A percentile compares a stretch with the other conserved stretches of the same genome.
These are phyloP conservation scores for Mormyrops boulengeri DNA, from an alignment of 2,797 vertebrate species.

Conservation along the genomic window DNA sequence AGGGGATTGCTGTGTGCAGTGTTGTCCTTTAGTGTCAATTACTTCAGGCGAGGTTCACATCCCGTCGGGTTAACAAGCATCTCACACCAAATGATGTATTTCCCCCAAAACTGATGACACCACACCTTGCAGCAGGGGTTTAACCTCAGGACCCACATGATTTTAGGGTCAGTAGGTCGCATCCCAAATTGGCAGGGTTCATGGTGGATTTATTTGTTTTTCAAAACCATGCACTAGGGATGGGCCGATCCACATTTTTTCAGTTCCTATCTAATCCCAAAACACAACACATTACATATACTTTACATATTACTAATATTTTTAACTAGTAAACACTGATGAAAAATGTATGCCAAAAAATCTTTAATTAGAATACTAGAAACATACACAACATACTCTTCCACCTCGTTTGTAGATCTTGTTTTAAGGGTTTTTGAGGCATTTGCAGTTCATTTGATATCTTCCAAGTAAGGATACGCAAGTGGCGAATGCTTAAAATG, in stretches of 20 bases:
- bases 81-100: not conserved
- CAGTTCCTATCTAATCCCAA: not conserved
- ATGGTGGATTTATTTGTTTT: not conserved
- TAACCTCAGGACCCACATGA: not conserved
- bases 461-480: not conserved
- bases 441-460: not conserved
- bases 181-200: not conserved
- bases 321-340: not conserved
- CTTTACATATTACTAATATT: not conserved
- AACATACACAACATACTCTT: not conserved
- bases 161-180: not conserved
- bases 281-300: not conserved
- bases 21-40: constrained; percentile 30
- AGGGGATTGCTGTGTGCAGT: not conserved
- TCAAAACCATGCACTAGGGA: not conserved
- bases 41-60: constrained; percentile 12
- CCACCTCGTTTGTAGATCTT: too few relatives aligned
- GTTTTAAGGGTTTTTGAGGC: too few relatives aligned
- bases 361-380: not conserved
- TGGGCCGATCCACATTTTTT: not conserved
- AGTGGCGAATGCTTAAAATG: not conserved
- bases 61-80: not conserved
- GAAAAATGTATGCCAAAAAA: not conserved
- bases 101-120: not conserved
- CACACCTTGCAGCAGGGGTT: not conserved